Conservation (phyloP, 2,113 vertebrate genomes). For the Pitta sordida region DNA sequence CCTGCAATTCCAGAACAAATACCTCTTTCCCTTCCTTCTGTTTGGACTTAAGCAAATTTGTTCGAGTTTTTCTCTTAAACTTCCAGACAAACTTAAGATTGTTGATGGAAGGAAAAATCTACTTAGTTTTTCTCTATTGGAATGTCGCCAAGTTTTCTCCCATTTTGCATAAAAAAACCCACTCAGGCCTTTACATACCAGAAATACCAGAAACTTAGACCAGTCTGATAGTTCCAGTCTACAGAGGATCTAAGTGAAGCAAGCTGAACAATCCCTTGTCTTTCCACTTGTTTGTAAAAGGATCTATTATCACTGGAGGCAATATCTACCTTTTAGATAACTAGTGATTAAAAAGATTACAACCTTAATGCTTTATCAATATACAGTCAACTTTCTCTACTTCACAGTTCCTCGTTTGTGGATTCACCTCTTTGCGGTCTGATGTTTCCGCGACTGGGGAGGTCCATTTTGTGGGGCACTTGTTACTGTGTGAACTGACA, state of each 20-base stretch:
- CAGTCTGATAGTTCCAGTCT: background rate
- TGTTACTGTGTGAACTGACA: too few relatives aligned
- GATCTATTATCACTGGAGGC: background rate
- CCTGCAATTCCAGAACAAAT: background rate
- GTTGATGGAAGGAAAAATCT: background rate
- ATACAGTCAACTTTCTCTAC: too few relatives aligned
- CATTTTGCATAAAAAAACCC: background rate
- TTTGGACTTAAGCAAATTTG: background rate
- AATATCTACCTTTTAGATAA: background rate
- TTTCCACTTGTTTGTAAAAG: background rate
- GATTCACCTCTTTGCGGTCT: too few relatives aligned
- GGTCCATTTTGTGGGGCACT: too few relatives aligned
- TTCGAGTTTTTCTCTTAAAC: background rate
- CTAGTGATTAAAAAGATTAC: background rate
- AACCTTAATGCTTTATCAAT: background rate
- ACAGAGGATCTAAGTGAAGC: background rate
- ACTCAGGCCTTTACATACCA: background rate
- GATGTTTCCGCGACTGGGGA: too few relatives aligned
- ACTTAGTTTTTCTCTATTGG: background rate
- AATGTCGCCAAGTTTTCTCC: background rate
- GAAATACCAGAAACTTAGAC: background rate
- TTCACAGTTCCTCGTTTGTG: too few relatives aligned
- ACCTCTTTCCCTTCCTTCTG: background rate
- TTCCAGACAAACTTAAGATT: background rate
- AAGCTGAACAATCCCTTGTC: background rate